Evolutionary conservation across 2,113 vertebrate genomes (phyloP).

Genomic region (Pomatostomus ruficeps): DNA sequence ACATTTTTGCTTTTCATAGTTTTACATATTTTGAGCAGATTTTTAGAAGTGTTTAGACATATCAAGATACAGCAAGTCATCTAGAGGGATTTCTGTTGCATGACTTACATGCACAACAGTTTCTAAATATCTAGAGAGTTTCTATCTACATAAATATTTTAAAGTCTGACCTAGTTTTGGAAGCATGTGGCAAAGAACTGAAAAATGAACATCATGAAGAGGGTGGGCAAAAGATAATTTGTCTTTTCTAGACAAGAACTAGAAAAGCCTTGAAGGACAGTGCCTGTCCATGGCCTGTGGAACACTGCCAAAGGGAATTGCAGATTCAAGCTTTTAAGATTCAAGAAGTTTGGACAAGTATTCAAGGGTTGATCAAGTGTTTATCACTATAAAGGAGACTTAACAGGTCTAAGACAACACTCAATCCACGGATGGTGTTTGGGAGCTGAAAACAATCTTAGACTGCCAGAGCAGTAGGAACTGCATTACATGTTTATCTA

Average conservation of each 20-base stretch:
- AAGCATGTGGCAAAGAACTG: not conserved
- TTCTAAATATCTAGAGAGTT: not conserved
- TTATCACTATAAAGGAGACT: not conserved
- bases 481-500: not conserved
- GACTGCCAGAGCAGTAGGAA: not conserved
- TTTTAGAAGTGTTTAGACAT: not conserved
- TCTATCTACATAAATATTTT: not conserved
- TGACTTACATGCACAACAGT: not conserved
- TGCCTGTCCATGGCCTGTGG: not conserved
- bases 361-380: not conserved
- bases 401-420: not conserved
- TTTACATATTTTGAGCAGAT: not conserved
- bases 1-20: not conserved
- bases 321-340: not conserved
- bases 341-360: not conserved
- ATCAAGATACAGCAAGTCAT: not conserved
- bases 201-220: not conserved
- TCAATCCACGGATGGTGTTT: not conserved
- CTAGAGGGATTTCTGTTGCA: not conserved
- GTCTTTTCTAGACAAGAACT: not conserved
- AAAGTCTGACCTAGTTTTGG: not conserved
- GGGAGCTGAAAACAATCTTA: not conserved
- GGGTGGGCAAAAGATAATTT: not conserved
- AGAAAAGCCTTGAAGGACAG: not conserved
- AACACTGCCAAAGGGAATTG: not conserved